Evolutionary conservation across 2,888 invertebrate genomes (phyloP).

Genomic region (Chaetogeoica ovagalla): DNA sequence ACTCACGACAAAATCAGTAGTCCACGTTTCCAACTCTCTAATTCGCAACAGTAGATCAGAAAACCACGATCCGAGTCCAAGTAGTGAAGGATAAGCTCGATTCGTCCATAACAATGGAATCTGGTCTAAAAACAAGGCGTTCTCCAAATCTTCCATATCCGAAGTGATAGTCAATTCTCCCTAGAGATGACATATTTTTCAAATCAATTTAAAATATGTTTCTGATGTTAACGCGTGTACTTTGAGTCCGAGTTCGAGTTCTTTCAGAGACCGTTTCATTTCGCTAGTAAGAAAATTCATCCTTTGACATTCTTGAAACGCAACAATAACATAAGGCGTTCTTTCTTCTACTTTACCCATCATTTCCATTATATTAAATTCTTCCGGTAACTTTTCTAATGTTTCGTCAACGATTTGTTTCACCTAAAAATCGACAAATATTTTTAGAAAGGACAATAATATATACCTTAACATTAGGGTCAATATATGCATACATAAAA

Average conservation of each 20-base stretch:
- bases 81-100: slow-evolving; percentile 88
- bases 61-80: slow-evolving; percentile 89
- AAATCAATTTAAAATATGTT: not conserved
- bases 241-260: slow-evolving; percentile 90
- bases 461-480: not conserved
- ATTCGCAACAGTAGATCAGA: slow-evolving; percentile 84
- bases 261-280: slow-evolving; percentile 85
- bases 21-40: slow-evolving; percentile 90
- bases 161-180: slow-evolving; percentile 95
- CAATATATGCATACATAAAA: too few relatives aligned
- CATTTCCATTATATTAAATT: slow-evolving; percentile 93
- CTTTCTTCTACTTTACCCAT: slow-evolving; percentile 94
- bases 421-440: slow-evolving; percentile 64
- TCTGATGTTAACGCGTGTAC: slow-evolving; percentile 59
- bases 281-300: slow-evolving; percentile 92
- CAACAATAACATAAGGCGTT: slow-evolving; percentile 94
- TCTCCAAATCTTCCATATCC: slow-evolving; percentile 94
- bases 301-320: slow-evolving; percentile 92
- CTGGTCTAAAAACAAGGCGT: slow-evolving; percentile 88
- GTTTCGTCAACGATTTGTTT: slow-evolving; percentile 94
- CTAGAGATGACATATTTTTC: slow-evolving; percentile 60
- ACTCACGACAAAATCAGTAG: slow-evolving; percentile 86
- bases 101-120: slow-evolving; percentile 86
- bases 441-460: not conserved
- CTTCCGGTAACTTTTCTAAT: slow-evolving; percentile 90